Conservation (phyloP, 2,113 vertebrate genomes). For the Plecturocebus donacophilus region DNA sequence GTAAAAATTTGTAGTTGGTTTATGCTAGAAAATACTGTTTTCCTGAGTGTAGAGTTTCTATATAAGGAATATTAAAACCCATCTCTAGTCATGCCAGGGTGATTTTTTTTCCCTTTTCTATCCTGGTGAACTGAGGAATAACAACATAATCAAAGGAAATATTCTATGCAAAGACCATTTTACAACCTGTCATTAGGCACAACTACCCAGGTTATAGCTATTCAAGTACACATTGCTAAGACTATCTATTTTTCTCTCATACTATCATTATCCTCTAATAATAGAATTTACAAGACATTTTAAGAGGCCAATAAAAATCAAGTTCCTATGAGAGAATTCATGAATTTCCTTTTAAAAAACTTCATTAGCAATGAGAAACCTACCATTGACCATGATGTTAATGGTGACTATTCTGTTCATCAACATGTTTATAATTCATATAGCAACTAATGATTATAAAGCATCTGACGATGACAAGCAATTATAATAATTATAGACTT, state of each 20-base stretch:
- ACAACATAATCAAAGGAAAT: constrained; percentile 50
- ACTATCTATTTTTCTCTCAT: constrained; percentile 6
- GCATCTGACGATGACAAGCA: constrained; percentile 58
- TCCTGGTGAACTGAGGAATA: constrained; percentile 10
- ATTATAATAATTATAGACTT: constrained; percentile 60
- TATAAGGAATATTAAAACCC: neutral
- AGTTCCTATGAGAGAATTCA: constrained; percentile 45
- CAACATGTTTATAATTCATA: constrained; percentile 69
- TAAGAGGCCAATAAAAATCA: constrained; percentile 38
- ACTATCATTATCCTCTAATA: constrained; percentile 56
- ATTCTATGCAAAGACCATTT: constrained; percentile 23
- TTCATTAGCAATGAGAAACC: constrained; percentile 71
- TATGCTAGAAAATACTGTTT: neutral
- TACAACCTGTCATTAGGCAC: constrained; percentile 28
- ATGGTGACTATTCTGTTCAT: constrained; percentile 54
- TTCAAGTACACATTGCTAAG: neutral
- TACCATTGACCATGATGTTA: neutral
- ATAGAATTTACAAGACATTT: constrained; percentile 59
- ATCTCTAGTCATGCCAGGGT: neutral
- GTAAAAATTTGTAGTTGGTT: neutral
- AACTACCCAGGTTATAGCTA: constrained; percentile 18
- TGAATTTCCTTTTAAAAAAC: constrained; percentile 51
- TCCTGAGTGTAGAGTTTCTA: neutral
- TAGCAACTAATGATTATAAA: constrained; percentile 62
- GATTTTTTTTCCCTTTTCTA: neutral